A percentile compares a stretch with the other conserved stretches of the same genome.
phyloP scores from a whole-genome alignment of 2,113 vertebrate species.

The Engraulis encrasicolus region DNA sequence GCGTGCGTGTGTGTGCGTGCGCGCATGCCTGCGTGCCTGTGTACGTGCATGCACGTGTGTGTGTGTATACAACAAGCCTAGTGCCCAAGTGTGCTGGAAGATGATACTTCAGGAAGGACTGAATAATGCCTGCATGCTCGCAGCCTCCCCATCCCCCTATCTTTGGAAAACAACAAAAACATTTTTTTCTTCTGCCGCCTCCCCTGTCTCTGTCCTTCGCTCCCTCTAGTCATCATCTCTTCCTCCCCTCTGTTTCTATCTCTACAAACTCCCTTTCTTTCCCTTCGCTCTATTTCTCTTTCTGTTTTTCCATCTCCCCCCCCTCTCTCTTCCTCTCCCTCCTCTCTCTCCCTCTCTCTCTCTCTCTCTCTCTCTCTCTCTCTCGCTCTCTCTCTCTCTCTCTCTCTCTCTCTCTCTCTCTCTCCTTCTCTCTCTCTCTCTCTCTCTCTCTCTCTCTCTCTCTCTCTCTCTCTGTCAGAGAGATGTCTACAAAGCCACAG shows the following conservation, averaged over 20 bases:
- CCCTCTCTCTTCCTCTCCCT: conserved; percentile 36
- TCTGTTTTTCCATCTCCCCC: conserved; percentile 44
- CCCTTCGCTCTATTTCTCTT: not conserved
- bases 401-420: conserved; percentile 48
- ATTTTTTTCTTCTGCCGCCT: too few species aligned
- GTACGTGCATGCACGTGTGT: not conserved
- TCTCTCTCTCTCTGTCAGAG: conserved; percentile 59
- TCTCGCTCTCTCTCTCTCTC: not conserved
- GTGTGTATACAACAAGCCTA: not conserved
- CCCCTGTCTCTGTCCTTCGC: not conserved
- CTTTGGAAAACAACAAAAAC: conserved; percentile 78
- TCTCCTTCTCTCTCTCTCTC: conserved; percentile 59
- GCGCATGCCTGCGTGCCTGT: too few species aligned
- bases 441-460: conserved; percentile 17
- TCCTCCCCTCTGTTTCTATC: not conserved
- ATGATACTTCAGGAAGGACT: not conserved
- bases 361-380: not conserved
- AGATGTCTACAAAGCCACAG: conserved; percentile 75
- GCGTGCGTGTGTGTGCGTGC: not conserved
- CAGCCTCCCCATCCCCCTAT: conserved; percentile 66
- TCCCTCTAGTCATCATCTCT: conserved; percentile 25
- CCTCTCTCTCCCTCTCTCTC: not conserved
- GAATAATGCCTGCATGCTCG: conserved; percentile 43
- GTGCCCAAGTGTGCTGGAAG: not conserved
- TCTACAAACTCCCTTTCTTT: not conserved